Evolutionary conservation across 2,888 invertebrate species (phyloP).

Genomic region (Agapostemon virescens): DNA sequence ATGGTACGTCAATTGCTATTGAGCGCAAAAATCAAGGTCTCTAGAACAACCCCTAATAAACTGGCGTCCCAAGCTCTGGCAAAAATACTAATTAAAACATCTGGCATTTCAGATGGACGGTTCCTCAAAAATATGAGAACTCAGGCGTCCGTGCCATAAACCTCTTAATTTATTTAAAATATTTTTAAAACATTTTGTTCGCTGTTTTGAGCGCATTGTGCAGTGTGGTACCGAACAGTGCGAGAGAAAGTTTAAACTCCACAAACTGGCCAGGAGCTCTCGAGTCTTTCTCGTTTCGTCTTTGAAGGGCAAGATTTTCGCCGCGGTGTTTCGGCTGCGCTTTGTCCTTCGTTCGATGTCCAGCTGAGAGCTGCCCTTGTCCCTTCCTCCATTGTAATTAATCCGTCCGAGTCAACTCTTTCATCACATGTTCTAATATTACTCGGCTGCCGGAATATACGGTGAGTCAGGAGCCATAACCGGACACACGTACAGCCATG

Average conservation of each 20-base stretch:
- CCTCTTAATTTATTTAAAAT: no score
- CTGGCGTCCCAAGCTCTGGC: no score
- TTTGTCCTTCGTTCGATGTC: not conserved
- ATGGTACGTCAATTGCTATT: no score
- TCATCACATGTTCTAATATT: slow-evolving; percentile 68
- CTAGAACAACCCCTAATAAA: no score
- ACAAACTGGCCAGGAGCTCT: not conserved
- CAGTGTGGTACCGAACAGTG: no score
- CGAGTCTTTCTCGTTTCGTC: not conserved
- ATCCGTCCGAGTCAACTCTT: slow-evolving; percentile 52
- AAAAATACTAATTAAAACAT: no score
- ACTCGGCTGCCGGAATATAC: slow-evolving; percentile 56
- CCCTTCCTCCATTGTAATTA: slow-evolving; percentile 21
- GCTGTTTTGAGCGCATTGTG: no score
- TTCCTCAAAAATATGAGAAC: no score
- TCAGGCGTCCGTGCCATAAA: no score
- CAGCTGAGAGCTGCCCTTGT: not conserved
- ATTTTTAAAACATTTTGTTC: no score
- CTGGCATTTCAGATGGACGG: no score
- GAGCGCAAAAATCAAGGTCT: no score
- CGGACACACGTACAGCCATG: slow-evolving; percentile 3
- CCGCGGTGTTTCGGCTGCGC: not conserved
- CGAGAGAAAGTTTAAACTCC: not conserved
- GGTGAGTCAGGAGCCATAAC: slow-evolving; percentile 64
- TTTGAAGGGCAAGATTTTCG: not conserved